A percentile compares a stretch with the other conserved stretches of the same genome.
phyloP scores from a whole-genome alignment of 2,113 vertebrate genomes.

The Muscicapa adusta region DNA sequence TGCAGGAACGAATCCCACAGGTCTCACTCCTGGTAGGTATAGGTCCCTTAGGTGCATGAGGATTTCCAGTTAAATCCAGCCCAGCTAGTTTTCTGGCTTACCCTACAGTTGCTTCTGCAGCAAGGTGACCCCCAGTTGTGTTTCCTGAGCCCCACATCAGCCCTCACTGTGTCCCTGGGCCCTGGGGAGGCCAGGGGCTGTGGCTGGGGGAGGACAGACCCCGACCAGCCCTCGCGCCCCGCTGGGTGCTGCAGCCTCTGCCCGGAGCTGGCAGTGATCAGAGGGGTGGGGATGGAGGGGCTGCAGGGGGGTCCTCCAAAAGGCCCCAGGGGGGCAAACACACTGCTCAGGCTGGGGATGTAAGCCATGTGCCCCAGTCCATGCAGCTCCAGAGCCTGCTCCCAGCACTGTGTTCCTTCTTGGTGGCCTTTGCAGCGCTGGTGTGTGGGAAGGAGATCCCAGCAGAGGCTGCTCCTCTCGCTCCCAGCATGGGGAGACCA shows the following conservation, averaged over 20 bases:
- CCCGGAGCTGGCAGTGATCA: not conserved
- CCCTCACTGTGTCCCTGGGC: rapidly evolving
- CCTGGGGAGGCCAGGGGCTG: not conserved
- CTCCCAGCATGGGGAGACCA: no score
- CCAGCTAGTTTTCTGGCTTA: not conserved
- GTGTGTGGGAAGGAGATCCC: not conserved
- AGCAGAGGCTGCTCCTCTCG: rapidly evolving
- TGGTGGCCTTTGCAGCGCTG: not conserved
- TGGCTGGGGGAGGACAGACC: rapidly evolving
- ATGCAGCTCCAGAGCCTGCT: not conserved
- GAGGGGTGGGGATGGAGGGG: rapidly evolving
- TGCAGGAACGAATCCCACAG: rapidly evolving
- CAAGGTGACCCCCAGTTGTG: not conserved
- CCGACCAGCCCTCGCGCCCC: not conserved
- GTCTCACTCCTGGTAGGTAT: rapidly evolving
- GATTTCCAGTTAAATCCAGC: not conserved
- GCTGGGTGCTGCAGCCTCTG: not conserved
- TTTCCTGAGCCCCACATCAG: rapidly evolving
- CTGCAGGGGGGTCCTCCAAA: not conserved
- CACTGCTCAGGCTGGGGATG: no score
- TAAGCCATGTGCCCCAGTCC: no score
- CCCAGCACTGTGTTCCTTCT: not conserved
- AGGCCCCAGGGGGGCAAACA: rapidly evolving
- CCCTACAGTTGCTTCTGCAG: not conserved
- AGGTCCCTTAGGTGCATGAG: not conserved